These are phyloP conservation scores for Marmota flaviventris DNA, from an alignment of 2,113 vertebrate genomes.

Conservation along the genomic window DNA sequence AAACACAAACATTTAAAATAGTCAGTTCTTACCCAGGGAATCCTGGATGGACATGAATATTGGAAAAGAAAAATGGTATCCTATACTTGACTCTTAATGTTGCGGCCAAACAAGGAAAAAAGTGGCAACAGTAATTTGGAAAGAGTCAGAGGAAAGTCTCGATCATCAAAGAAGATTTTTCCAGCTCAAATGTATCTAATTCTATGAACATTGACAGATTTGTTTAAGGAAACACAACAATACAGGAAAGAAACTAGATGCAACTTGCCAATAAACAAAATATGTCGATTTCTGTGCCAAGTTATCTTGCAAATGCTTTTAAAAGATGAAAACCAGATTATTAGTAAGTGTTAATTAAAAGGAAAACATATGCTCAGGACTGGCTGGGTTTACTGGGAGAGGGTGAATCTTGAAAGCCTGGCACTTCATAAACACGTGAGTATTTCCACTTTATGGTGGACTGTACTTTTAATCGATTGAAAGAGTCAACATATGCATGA, in stretches of 20 bases:
- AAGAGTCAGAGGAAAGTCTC: background rate
- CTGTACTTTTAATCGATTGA: constrained; percentile 59
- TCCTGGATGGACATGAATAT: background rate
- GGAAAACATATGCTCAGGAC: constrained; percentile 75
- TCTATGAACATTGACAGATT: constrained; percentile 73
- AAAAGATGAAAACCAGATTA: constrained; percentile 48
- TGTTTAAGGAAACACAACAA: constrained; percentile 81
- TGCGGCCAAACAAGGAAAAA: background rate
- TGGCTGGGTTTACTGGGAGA: constrained; percentile 27
- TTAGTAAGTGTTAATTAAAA: constrained; percentile 76
- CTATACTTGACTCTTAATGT: background rate
- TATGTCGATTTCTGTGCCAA: constrained; percentile 69
- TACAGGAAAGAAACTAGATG: constrained; percentile 1
- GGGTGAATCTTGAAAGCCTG: constrained; percentile 43
- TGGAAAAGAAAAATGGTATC: background rate
- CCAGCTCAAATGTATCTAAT: constrained; percentile 50
- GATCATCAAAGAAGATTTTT: background rate
- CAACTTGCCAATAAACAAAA: constrained; percentile 77
- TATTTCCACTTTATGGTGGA: constrained; percentile 64
- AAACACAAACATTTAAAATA: background rate
- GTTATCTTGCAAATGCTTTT: constrained; percentile 41
- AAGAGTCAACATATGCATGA: constrained; percentile 39
- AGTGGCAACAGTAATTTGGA: background rate
- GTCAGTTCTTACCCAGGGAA: background rate
- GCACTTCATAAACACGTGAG: constrained; percentile 59